Evolutionary conservation across 2,888 invertebrate species (phyloP).

Genomic region (Escarpia spicata): DNA sequence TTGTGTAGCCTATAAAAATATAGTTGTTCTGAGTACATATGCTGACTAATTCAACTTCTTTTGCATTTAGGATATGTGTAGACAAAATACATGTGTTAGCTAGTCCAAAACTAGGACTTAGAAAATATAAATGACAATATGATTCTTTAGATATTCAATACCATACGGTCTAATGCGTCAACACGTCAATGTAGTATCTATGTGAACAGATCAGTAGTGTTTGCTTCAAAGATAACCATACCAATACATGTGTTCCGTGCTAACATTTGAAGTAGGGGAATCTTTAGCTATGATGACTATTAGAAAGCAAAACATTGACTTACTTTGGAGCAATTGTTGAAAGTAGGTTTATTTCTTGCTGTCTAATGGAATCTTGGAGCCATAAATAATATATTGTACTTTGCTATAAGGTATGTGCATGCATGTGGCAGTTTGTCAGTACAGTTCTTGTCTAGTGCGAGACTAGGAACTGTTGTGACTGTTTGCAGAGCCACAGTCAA

Average conservation of each 20-base stretch:
- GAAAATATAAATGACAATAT: too few relatives aligned
- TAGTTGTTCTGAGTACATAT: not conserved
- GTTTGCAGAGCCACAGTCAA: not conserved
- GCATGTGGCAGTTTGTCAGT: not conserved
- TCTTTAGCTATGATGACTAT: not conserved
- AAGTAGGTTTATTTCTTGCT: too few relatives aligned
- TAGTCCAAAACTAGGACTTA: not conserved
- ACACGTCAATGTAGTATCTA: not conserved
- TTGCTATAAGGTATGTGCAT: not conserved
- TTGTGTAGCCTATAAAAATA: not conserved
- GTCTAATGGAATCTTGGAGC: too few relatives aligned
- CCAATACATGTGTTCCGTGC: not conserved
- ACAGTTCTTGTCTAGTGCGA: too few relatives aligned
- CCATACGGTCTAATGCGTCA: not conserved
- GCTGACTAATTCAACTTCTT: not conserved
- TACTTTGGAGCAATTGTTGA: too few relatives aligned
- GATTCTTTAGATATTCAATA: not conserved
- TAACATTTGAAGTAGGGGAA: not conserved
- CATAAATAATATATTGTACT: too few relatives aligned
- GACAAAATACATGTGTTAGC: not conserved
- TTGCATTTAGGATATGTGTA: not conserved
- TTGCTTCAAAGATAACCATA: too few relatives aligned
- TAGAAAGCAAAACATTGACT: too few relatives aligned
- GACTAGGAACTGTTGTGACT: not conserved
- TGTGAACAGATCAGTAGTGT: not conserved